Conservation (phyloP, 2,113 vertebrate species). For the Heloderma charlesbogerti region DNA sequence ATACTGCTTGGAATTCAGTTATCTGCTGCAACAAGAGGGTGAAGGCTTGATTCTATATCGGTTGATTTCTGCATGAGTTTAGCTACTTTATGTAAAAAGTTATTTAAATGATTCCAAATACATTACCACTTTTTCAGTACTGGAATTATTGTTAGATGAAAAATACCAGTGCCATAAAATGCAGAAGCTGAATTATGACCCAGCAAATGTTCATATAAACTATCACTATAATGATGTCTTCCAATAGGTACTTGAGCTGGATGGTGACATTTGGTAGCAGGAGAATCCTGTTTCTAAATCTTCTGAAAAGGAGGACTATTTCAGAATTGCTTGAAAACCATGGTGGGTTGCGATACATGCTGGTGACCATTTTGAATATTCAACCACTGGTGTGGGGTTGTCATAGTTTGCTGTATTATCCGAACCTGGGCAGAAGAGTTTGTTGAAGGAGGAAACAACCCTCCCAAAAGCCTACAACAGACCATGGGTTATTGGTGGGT, state of each 20-base stretch:
- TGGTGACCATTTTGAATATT: too few relatives aligned
- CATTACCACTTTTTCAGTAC: neutral
- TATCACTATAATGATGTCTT: neutral
- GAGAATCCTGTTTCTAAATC: neutral
- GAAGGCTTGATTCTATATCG: neutral
- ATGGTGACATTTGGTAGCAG: neutral
- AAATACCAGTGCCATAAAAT: neutral
- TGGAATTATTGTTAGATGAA: neutral
- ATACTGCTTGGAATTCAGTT: neutral
- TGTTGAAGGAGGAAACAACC: too few relatives aligned
- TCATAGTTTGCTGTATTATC: too few relatives aligned
- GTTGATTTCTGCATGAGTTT: neutral
- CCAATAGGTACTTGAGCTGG: neutral
- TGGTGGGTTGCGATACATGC: neutral
- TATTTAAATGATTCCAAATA: neutral
- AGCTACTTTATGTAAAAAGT: neutral
- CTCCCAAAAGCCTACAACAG: too few relatives aligned
- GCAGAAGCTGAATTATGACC: neutral
- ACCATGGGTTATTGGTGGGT: too few relatives aligned
- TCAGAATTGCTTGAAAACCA: constrained; percentile 3
- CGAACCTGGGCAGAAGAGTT: too few relatives aligned
- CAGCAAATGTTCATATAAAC: neutral
- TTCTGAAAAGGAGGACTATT: constrained; percentile 23
- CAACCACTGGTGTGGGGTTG: too few relatives aligned
- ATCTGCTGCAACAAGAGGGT: neutral